These are phyloP conservation scores for Syrmaticus mikado DNA, from an alignment of 2,113 vertebrate genomes.

Conservation along the genomic window DNA sequence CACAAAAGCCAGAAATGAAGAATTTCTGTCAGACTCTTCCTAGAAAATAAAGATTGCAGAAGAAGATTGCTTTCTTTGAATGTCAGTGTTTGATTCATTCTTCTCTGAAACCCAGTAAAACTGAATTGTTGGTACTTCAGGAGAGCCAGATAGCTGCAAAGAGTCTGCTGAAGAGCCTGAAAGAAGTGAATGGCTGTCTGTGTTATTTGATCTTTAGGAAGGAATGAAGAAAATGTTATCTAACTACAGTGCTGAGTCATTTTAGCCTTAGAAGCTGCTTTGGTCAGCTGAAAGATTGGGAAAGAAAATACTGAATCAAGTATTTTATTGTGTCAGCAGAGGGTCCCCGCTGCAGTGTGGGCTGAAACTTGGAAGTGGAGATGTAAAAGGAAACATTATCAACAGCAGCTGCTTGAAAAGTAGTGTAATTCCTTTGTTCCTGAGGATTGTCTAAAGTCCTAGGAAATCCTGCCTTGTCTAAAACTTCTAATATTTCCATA, in stretches of 20 bases:
- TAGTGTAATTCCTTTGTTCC: not conserved
- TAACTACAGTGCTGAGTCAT: slow-evolving; percentile 15
- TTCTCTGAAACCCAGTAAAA: not conserved
- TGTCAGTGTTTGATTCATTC: not conserved
- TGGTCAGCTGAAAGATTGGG: not conserved
- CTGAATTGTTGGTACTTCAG: not conserved
- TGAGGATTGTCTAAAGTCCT: not conserved
- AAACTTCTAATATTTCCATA: not conserved
- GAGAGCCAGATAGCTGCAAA: not conserved
- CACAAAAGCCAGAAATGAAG: not conserved
- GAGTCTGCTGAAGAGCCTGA: not conserved
- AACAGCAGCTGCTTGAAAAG: not conserved
- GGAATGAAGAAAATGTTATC: slow-evolving; percentile 24
- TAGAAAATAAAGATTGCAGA: not conserved
- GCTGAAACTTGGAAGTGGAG: not conserved
- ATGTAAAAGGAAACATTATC: not conserved
- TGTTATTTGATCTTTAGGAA: not conserved
- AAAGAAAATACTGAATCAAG: not conserved
- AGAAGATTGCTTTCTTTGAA: not conserved
- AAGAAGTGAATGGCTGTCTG: not conserved
- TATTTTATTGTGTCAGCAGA: not conserved
- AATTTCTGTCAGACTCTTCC: not conserved
- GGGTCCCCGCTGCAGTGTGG: not conserved
- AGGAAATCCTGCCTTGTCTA: not conserved
- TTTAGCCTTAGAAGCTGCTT: not conserved